A percentile compares a stretch with the other conserved stretches of the same genome.
phyloP scores from a whole-genome alignment of 2,797 vertebrate species.

The Esox lucius region DNA sequence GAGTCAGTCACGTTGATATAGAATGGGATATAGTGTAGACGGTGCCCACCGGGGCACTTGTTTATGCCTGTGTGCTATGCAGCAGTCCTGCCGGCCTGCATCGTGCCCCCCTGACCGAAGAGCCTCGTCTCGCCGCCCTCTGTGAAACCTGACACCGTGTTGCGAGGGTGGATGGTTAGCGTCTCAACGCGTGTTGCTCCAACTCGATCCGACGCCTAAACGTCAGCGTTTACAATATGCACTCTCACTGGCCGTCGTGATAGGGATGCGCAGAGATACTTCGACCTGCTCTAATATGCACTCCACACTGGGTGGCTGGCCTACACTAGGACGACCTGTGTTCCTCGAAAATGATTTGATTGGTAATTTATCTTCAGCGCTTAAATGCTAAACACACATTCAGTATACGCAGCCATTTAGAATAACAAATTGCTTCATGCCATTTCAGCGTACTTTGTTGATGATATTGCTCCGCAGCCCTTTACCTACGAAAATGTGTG shows the following conservation, averaged over 20 bases:
- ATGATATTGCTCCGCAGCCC: conserved; percentile 11
- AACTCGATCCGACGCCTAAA: not conserved
- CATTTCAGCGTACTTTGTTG: conserved; percentile 3
- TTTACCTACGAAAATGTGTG: conserved; percentile 10
- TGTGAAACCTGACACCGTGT: conserved; percentile 10
- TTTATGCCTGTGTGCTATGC: conserved; percentile 71
- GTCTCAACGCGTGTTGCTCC: not conserved
- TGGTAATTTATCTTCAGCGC: conserved; percentile 12
- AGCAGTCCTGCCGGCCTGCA: conserved; percentile 55
- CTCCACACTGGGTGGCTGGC: not conserved
- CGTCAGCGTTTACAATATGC: not conserved
- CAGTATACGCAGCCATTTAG: conserved; percentile 18
- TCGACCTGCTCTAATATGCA: not conserved
- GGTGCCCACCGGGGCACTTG: conserved; percentile 53
- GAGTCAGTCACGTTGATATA: conserved; percentile 30
- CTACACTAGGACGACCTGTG: not conserved
- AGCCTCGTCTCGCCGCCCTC: conserved; percentile 9
- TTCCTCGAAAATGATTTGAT: conserved; percentile 13
- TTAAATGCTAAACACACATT: conserved; percentile 19
- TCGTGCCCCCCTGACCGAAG: conserved; percentile 37
- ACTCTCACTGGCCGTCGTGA: not conserved
- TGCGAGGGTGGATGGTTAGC: not conserved
- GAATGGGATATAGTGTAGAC: conserved; percentile 13
- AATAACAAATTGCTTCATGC: conserved; percentile 22
- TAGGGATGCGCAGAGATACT: not conserved